Conservation (phyloP, 2,113 vertebrate genomes). For the Gracilinanus agilis region DNA sequence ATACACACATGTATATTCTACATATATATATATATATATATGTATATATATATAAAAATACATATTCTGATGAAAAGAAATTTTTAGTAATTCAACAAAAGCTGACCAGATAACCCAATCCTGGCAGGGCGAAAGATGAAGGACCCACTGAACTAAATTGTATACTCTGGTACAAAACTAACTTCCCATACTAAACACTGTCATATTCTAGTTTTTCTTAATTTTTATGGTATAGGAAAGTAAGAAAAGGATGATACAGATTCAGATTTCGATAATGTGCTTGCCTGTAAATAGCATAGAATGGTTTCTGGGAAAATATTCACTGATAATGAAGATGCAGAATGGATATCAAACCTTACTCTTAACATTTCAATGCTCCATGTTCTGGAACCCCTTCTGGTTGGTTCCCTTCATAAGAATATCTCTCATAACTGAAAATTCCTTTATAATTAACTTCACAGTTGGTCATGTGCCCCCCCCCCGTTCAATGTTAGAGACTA, state of each 20-base stretch:
- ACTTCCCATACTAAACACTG: neutral
- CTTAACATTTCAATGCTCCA: neutral
- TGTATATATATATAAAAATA: neutral
- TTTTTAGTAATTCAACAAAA: constrained; percentile 3
- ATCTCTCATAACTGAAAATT: neutral
- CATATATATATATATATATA: neutral
- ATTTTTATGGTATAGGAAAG: neutral
- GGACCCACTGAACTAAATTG: neutral
- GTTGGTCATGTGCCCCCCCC: neutral
- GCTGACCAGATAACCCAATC: neutral
- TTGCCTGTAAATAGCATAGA: neutral
- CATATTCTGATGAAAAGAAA: constrained; percentile 20
- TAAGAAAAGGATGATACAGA: neutral
- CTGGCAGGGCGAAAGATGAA: neutral
- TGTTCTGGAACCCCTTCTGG: neutral
- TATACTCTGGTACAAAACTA: neutral
- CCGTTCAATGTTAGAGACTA: neutral
- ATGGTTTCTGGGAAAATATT: neutral
- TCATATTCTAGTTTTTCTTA: neutral
- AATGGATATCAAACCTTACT: neutral
- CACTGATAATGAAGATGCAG: neutral
- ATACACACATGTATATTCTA: neutral
- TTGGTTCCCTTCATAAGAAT: neutral
- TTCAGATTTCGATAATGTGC: neutral
- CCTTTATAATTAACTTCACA: neutral